Evolutionary conservation across 2,888 invertebrate species (phyloP), one percentile per base, ranked within the genome.

Genomic region (Oligia strigilis): DNA sequence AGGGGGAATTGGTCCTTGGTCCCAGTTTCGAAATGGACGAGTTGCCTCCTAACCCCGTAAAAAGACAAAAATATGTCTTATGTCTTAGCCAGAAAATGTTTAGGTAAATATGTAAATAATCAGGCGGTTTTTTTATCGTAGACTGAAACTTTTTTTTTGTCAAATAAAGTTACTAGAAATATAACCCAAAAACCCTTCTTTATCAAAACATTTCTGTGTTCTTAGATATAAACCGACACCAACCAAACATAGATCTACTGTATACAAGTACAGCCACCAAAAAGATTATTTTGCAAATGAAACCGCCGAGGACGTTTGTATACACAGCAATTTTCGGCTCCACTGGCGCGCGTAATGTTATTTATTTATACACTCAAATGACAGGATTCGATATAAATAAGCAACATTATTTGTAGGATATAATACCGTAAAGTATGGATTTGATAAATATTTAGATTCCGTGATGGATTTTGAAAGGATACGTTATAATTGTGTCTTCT

Each of bases 301-400:
- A 89, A 87, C 90, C 84, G 73, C 82, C 2, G 64, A 71, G 77
- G 77, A 83, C 74, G 84, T 29, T 29, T 89, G 86, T 90, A 88
- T 90, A 92, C 90, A 87, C 83, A 91, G 91, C 94, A 95, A 96
- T 96, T 96, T 96, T 94, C 95, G 89, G 94, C 94, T 93, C 86
- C 95, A 91, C 64, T 94, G 95, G 88, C 66, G 93, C 91, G 94
- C 80, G 91, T 95, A 94, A 96, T 95, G 94, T 94, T 94, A 94
- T 96, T 94, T 94, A 94, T 96, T 95, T 95, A 95, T 94, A 93
- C 93, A 92, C 93, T 92, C 93, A 94, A 94, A 95, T 94, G 95
- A 95, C 95, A 93, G 92, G 90, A 92, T 91, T 89, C 92, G 91
- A 93, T 93, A 93, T 93, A 94, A 93, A 94, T 94, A 93, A 92